Evolutionary conservation across 1,140 invertebrate species (phyloP).

Genomic region (Halictus rubicundus): DNA sequence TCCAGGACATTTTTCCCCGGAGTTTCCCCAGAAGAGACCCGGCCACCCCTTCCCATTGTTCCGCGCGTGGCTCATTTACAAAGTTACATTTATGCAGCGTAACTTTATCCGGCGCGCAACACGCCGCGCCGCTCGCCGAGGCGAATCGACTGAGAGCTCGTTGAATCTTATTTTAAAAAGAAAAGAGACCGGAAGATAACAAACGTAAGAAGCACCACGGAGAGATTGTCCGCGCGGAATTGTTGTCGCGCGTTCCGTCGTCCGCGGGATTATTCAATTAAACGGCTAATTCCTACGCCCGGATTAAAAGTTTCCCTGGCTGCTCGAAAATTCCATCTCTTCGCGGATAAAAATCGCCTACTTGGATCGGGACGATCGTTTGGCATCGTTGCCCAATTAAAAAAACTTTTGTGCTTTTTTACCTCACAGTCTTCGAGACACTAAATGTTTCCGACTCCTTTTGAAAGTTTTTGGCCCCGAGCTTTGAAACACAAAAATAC

Average conservation of each 20-base stretch:
- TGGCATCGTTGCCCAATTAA: too few species aligned
- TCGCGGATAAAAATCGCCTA: not conserved
- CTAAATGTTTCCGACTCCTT: too few species aligned
- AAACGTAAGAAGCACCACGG: slow-evolving; percentile 6
- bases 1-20: slow-evolving; percentile 41
- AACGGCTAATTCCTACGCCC: not conserved
- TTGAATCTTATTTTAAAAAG: slow-evolving; percentile 23
- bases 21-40: slow-evolving; percentile 26
- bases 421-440: too few species aligned
- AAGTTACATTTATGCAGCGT: slow-evolving; percentile 32
- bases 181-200: not conserved
- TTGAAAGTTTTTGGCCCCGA: too few species aligned
- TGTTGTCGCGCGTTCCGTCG: not conserved
- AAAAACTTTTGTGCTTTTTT: too few species aligned
- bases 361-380: slow-evolving; percentile 1
- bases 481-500: too few species aligned
- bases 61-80: slow-evolving; percentile 38
- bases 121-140: not conserved
- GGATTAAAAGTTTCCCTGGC: slow-evolving; percentile 17
- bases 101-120: slow-evolving; percentile 14
- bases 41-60: slow-evolving; percentile 23
- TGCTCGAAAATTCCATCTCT: not conserved
- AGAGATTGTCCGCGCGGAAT: not conserved
- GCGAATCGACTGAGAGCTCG: slow-evolving; percentile 25
- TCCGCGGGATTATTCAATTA: not conserved